Evolutionary conservation across 2,113 vertebrate genomes (phyloP), one percentile per base, ranked within the genome.

Genomic region (Phyllopteryx taeniolatus): DNA sequence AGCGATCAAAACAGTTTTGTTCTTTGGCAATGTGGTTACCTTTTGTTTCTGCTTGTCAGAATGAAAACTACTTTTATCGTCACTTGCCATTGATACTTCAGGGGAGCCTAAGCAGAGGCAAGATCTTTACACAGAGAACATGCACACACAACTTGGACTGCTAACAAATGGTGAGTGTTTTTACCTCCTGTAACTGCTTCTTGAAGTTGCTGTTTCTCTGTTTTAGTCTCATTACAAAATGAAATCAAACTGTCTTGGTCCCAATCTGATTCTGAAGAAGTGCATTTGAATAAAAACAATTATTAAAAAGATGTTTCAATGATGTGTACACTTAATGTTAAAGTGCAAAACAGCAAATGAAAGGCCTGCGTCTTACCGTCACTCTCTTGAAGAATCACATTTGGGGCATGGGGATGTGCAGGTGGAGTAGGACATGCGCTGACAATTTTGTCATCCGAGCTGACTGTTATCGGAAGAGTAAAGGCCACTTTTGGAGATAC

Each of bases 251-350:
- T 82, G 22, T 92, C 86, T 4, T 81, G 84, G 70, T 92, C 91
- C 87, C 85, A 90, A 77, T 92, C 87, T 35, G 90, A 92, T 15
- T 92, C 90, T 92, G 65, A 73, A 78, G 62, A 2, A n/a, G 4
- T 67, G 3, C 71, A 47, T 51, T 1, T 59, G 10, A 31, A 44
- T 31, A 14, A 53, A 8, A 49, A 35, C 19, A 12, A 10, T 5
- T 19, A 64, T n/a, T 20, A 20, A 19, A 53, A 67, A 35, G 33
- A 62, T 2, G 6, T 47, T 56, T 39, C 8, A 54, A 42, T 4
- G 20, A 6, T 12, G 11, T 51, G 22, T 3, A 33, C 20, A 47
- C 31, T n/a, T 10, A n/a, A n/a, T 5, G n/a, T 33, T 19, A 14
- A 17, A 20, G 17, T 42, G 35, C 35, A 39, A 42, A 42, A 9